These are phyloP conservation scores for Drosophila sproati DNA, from an alignment of 1,140 invertebrate species.

Conservation along the genomic window DNA sequence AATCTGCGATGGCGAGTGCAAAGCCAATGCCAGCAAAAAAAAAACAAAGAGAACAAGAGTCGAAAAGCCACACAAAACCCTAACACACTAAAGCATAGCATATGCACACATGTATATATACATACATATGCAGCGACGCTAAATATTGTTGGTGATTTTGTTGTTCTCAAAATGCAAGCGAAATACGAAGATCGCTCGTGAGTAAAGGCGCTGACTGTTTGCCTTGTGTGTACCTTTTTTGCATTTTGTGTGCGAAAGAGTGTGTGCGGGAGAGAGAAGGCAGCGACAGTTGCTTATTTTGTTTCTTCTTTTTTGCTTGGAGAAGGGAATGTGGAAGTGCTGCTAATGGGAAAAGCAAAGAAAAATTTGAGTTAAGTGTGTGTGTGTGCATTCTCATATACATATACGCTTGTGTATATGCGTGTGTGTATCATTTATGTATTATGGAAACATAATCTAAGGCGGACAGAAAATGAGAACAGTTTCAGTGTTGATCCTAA, in stretches of 20 bases:
- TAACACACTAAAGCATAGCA: constrained; percentile 45
- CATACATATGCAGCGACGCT: constrained; percentile 29
- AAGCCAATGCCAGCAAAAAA: constrained; percentile 29
- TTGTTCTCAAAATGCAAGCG: constrained; percentile 36
- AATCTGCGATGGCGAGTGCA: constrained; percentile 36
- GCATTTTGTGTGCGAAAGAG: constrained; percentile 12
- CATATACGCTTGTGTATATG: constrained; percentile 2
- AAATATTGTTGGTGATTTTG: constrained; percentile 6
- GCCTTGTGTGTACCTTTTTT: constrained; percentile 22
- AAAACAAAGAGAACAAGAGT: constrained; percentile 52
- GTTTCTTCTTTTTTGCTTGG: constrained; percentile 48
- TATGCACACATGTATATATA: constrained; percentile 16
- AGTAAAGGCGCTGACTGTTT: constrained; percentile 13
- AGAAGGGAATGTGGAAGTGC: constrained; percentile 43
- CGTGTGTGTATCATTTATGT: neutral
- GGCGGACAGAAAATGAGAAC: neutral
- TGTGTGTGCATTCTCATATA: constrained; percentile 8
- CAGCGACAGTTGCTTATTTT: constrained; percentile 48
- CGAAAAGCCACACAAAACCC: constrained; percentile 34
- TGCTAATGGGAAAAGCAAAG: constrained; percentile 75
- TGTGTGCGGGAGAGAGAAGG: constrained; percentile 24
- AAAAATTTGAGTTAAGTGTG: constrained; percentile 44
- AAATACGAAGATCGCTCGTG: constrained; percentile 51
- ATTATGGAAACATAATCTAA: neutral
- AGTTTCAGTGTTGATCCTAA: too few relatives aligned